Evolutionary conservation across 92 coral and sea anemone genomes (phyloP), one percentile per base, ranked within the genome.

Genomic region (Galaxea fascicularis): DNA sequence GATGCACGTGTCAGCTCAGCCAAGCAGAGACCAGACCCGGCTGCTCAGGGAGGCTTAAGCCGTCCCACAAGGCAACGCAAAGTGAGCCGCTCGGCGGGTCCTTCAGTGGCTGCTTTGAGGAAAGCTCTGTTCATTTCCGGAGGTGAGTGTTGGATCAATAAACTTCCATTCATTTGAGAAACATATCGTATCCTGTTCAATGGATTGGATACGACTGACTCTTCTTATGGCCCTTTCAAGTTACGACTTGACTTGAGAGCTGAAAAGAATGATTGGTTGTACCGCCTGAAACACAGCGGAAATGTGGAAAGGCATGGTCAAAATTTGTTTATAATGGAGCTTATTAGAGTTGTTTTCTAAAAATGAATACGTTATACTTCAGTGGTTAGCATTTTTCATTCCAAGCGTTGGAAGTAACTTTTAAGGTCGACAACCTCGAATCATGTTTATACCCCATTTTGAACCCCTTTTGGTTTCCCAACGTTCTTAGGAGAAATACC

Each of bases 1-100:
- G 93, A 89, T 78, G 91, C 89, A 14, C 98, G 96, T n/a, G 93
- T 88, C 21, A 90, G 98, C 73, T 95, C 98, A 17, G 98, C 98
- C 54, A 82, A 88, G 54, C 86, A 85, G 67, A 80, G 94, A 82
- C 62, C 89, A 58, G 73, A 60, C 66, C 29, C 45, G 71, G 52
- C 52, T 35, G 56, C 80, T n/a, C 80, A 66, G 22, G 69, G 54
- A 65, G 77, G 15, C 45, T 45, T 31, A 25, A 16, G 2, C 24
- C 64, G 65, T 39, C 72, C 57, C 11, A 71, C 85, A 83, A 87
- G 90, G 52, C 82, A 86, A 25, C 90, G 98, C 21, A 94, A 92
- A 35, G 53, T 89, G 15, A 94, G 98, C 82, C 91, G 90, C 21
- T 94, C 98, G 8, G 98, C 98, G 18, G 93, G 90, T 14, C 95